Percentiles rank a stretch among this genome's conserved stretches.
These are phyloP conservation scores for Plutella xylostella DNA, from an alignment of 2,888 invertebrate species.

Conservation along the genomic window DNA sequence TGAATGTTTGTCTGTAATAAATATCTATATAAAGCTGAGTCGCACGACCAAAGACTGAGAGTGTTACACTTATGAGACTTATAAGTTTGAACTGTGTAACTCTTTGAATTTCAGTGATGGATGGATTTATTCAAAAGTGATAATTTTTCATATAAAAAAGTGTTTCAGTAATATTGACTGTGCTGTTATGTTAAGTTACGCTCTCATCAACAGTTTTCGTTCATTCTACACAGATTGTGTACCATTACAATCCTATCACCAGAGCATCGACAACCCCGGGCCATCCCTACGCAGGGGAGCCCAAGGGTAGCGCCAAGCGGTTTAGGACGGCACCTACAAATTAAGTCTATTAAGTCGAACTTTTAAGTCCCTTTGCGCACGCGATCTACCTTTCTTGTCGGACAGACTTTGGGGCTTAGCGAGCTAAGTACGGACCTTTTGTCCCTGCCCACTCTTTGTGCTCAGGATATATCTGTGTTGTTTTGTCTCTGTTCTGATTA, in stretches of 20 bases:
- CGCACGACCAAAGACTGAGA: too few relatives aligned
- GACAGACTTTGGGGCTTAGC: slow-evolving; percentile 57
- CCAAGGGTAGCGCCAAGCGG: slow-evolving; percentile 54
- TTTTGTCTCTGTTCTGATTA: neutral
- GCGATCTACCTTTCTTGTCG: slow-evolving; percentile 64
- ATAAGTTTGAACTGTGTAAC: too few relatives aligned
- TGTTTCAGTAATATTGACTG: too few relatives aligned
- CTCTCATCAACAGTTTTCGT: too few relatives aligned
- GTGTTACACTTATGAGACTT: too few relatives aligned
- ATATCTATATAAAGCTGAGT: too few relatives aligned
- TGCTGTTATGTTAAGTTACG: too few relatives aligned
- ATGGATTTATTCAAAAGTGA: too few relatives aligned
- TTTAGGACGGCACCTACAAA: slow-evolving; percentile 58
- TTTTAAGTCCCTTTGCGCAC: slow-evolving; percentile 62
- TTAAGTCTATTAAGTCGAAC: slow-evolving; percentile 67
- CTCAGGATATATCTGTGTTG: slow-evolving; percentile 28
- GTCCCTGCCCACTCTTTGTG: slow-evolving; percentile 51
- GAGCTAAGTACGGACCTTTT: slow-evolving; percentile 60
- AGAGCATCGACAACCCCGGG: neutral
- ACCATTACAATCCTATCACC: neutral
- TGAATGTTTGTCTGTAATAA: too few relatives aligned
- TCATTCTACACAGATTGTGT: too few relatives aligned
- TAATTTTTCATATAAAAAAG: too few relatives aligned
- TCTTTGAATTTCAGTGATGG: too few relatives aligned
- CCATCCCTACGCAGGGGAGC: neutral